These are phyloP conservation scores for Agriopis leucophaearia DNA, from an alignment of 2,888 invertebrate species.

Conservation along the genomic window DNA sequence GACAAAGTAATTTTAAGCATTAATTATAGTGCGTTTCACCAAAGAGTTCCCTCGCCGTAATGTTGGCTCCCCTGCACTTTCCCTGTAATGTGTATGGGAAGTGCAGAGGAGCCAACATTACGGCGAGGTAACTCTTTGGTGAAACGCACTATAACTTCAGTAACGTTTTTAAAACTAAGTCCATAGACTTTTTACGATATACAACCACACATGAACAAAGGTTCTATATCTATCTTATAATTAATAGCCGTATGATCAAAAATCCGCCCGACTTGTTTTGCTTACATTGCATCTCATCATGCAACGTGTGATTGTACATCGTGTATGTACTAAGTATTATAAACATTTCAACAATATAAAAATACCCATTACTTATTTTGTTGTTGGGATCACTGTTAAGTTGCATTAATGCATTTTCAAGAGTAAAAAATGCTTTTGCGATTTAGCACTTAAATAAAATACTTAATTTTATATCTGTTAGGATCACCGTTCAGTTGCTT, in stretches of 20 bases:
- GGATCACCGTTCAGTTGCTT: no score
- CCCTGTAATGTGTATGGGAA: no score
- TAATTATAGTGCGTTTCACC: no score
- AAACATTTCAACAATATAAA: slow-evolving; percentile 27
- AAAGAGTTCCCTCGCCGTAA: no score
- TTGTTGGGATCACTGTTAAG: slow-evolving; percentile 4
- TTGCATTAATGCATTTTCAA: not conserved
- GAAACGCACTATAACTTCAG: no score
- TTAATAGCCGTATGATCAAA: slow-evolving; percentile 14
- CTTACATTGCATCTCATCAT: not conserved
- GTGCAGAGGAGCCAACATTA: no score
- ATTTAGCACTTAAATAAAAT: no score
- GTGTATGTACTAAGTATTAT: slow-evolving; percentile 13
- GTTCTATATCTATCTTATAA: slow-evolving; percentile 7
- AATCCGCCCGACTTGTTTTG: not conserved
- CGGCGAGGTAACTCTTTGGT: no score
- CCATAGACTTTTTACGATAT: slow-evolving; percentile 1
- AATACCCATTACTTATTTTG: slow-evolving; percentile 12
- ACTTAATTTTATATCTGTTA: no score
- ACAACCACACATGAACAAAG: slow-evolving; percentile 14
- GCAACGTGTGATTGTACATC: slow-evolving; percentile 16
- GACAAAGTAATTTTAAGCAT: no score
- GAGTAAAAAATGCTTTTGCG: not conserved
- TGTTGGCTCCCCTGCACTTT: no score
- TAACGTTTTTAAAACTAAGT: no score